Conservation (phyloP, 2,888 invertebrate species). For the Acanthosepion lycidas region DNA sequence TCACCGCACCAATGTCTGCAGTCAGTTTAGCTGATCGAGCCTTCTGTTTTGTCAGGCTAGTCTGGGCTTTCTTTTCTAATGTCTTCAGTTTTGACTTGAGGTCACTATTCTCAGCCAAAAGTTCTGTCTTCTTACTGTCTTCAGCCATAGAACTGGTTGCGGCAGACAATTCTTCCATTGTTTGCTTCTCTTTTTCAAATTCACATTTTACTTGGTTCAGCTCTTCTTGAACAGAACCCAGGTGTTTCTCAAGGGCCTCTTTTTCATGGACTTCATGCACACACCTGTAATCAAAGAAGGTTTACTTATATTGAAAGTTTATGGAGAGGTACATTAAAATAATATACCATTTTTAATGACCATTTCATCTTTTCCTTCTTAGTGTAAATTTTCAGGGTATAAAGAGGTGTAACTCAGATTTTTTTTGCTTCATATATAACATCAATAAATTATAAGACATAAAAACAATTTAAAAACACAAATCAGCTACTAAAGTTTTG, state of each 20-base stretch:
- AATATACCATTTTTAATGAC: too few relatives aligned
- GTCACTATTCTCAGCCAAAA: conserved; percentile 47
- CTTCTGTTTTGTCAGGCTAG: conserved; percentile 62
- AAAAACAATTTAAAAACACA: too few relatives aligned
- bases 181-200: conserved; percentile 61
- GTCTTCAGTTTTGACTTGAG: conserved; percentile 48
- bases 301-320: neutral
- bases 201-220: conserved; percentile 53
- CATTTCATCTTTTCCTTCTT: too few relatives aligned
- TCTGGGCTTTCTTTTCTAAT: conserved; percentile 52
- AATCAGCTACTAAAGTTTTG: too few relatives aligned
- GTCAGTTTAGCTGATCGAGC: conserved; percentile 59
- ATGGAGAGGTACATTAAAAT: neutral
- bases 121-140: conserved; percentile 48
- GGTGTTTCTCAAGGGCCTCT: conserved; percentile 48
- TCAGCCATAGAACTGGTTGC: conserved; percentile 51
- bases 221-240: conserved; percentile 33
- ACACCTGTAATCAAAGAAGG: conserved; percentile 42
- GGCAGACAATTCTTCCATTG: conserved; percentile 50
- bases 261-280: conserved; percentile 52
- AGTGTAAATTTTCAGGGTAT: too few relatives aligned
- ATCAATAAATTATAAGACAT: too few relatives aligned
- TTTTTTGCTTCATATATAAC: too few relatives aligned
- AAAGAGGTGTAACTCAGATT: too few relatives aligned
- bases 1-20: conserved; percentile 57